Conservation (phyloP, 2,797 vertebrate species). For the Enteromius fasciolatus region DNA sequence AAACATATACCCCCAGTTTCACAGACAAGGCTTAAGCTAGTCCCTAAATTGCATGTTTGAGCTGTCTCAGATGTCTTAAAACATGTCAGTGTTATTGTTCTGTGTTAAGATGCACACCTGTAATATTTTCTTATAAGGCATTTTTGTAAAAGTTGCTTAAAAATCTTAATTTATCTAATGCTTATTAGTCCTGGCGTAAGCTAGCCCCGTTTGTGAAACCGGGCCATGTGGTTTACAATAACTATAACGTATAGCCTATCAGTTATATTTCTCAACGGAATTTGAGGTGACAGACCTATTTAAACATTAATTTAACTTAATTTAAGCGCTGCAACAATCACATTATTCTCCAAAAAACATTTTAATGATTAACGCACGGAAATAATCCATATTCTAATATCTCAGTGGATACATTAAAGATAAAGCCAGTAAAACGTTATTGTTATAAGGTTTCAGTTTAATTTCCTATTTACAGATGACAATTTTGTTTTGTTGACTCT, state of each 20-base stretch:
- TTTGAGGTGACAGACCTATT: neutral
- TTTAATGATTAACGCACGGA: neutral
- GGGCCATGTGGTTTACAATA: neutral
- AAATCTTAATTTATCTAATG: too few species aligned
- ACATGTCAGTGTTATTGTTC: too few species aligned
- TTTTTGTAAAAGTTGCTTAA: too few species aligned
- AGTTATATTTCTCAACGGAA: neutral
- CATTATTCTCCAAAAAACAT: neutral
- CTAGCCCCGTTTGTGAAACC: too few species aligned
- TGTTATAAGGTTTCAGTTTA: neutral
- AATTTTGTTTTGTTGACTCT: too few species aligned
- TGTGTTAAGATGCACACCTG: too few species aligned
- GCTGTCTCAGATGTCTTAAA: too few species aligned
- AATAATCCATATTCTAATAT: neutral
- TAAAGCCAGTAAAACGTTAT: neutral
- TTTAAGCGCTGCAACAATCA: neutral
- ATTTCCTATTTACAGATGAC: neutral
- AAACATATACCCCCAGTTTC: neutral
- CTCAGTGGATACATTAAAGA: neutral
- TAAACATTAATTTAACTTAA: neutral
- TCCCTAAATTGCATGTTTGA: too few species aligned
- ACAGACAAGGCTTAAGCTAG: too few species aligned
- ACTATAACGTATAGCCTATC: neutral
- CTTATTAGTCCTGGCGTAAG: too few species aligned
- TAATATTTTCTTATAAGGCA: too few species aligned